phyloP scores from a whole-genome alignment of 2,113 vertebrate genomes.

The Hippocampus guttulatus region DNA sequence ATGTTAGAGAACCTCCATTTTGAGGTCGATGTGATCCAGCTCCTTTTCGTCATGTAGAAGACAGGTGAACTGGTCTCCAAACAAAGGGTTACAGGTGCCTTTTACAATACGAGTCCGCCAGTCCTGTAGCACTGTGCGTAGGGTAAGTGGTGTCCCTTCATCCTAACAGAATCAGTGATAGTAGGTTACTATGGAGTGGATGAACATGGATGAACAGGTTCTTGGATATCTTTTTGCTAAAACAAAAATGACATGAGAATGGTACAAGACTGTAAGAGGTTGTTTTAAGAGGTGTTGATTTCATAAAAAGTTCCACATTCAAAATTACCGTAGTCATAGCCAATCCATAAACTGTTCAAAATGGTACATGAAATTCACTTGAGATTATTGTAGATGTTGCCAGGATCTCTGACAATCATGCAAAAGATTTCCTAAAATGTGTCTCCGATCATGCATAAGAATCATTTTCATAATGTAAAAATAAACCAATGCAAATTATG shows the following conservation, averaged over 20 bases:
- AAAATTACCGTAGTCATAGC: not conserved
- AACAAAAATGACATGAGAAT: not conserved
- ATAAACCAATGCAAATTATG: not conserved
- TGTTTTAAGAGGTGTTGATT: not conserved
- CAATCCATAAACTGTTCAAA: not conserved
- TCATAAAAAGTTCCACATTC: not conserved
- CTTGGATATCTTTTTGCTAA: not conserved
- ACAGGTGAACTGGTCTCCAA: slow-evolving; percentile 71
- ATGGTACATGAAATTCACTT: not conserved
- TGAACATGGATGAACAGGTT: not conserved
- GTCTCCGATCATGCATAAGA: not conserved
- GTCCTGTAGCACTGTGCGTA: slow-evolving; percentile 62
- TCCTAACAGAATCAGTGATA: slow-evolving; percentile 26
- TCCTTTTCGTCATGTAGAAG: slow-evolving; percentile 46
- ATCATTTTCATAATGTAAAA: not conserved
- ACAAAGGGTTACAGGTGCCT: slow-evolving; percentile 61
- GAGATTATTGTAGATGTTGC: not conserved
- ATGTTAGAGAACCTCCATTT: slow-evolving; percentile 62
- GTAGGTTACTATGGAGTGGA: not conserved
- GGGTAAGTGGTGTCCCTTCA: not conserved
- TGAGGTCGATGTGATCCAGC: slow-evolving; percentile 56
- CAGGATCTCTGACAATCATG: not conserved
- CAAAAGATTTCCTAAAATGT: not conserved
- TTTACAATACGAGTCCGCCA: slow-evolving; percentile 67
- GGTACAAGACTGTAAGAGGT: not conserved